Base-by-base conservation (phyloP, 2,797 vertebrate species). In the Tangara arthus region DNA sequence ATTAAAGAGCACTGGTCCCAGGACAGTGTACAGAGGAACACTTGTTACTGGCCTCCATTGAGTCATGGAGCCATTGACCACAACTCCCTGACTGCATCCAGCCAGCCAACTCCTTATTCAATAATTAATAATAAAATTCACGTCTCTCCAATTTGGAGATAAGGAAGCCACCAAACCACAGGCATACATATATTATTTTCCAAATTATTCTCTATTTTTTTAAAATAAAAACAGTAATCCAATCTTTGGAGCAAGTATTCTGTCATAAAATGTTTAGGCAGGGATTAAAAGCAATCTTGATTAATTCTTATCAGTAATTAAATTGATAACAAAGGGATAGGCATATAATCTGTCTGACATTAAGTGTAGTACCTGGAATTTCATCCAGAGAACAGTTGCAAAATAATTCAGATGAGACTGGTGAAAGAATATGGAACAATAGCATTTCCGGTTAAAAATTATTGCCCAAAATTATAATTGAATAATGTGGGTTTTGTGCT, bases 201-300 rank as follows among this genome's bases (percentile, higher is more conserved):
- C 15, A n/a, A 68, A 56, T 47, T 61, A 57, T n/a, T 61, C 8
- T 71, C 6, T 44, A 5, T 41, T 19, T 69, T 37, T 37, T 26
- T 0, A 0, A 26, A 0, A 23, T 34, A 27, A 32, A 60, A 71
- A 1, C 5, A 39, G 1, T 28, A 70, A 28, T 60, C 13, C 4
- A 34, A 7, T 49, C 11, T 70, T 76, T 71, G 42, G 30, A 76
- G 5, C 3, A 81, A 41, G 7, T n/a, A 14, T 56, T 61, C n/a
- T 46, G 39, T 28, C 41, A 81, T n/a, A 35, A 65, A 70, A 81
- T 39, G 7, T 28, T 85, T 49, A 70, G 6, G 8, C 8, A 72
- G 42, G 15, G 9, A 3, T 57, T 71, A 47, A 77, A 81, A 61
- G 9, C 42, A 75, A 56, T 52, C 32, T 52, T 59, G 5, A 64